Conservation (phyloP, 1,140 invertebrate species). For the Temnothorax curvispinosus region DNA sequence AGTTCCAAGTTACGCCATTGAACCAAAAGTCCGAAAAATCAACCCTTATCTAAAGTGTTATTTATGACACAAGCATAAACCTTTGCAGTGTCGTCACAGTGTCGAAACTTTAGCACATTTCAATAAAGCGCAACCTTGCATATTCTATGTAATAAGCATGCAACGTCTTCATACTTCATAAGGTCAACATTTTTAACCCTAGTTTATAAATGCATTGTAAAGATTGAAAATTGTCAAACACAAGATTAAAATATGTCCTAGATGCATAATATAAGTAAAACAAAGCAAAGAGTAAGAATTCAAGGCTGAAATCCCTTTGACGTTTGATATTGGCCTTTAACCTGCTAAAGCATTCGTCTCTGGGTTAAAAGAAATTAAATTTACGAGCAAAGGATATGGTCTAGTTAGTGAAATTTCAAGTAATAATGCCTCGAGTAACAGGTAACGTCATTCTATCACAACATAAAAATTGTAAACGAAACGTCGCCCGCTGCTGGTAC, state of each 20-base stretch:
- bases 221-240: background rate
- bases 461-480: background rate
- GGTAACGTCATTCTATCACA: background rate
- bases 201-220: background rate
- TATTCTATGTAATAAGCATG: background rate
- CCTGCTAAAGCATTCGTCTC: background rate
- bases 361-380: background rate
- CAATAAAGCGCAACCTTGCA: background rate
- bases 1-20: background rate
- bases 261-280: background rate
- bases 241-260: background rate
- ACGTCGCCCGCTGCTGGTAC: background rate
- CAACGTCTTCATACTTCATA: background rate
- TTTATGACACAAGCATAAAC: background rate
- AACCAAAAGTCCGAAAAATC: background rate
- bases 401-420: background rate
- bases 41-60: background rate
- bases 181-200: background rate
- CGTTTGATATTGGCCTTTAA: background rate
- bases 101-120: background rate
- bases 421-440: background rate
- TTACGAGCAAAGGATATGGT: background rate
- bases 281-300: background rate
- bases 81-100: background rate
- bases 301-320: background rate